Conservation (phyloP, 2,888 invertebrate genomes). For the Theodoxus fluviatilis region DNA sequence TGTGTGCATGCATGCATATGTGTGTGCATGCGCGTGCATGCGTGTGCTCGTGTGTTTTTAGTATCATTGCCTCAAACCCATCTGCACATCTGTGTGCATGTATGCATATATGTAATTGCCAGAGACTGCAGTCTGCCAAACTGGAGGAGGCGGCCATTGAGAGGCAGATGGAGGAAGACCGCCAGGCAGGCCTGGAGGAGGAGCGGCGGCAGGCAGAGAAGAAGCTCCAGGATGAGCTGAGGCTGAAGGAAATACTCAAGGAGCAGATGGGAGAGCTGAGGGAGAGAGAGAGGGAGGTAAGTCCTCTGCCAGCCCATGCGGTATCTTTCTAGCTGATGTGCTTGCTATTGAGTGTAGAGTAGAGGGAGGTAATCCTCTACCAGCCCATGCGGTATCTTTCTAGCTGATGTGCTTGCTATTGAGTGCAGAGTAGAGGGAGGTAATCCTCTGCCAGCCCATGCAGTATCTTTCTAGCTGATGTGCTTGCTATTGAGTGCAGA, state of each 20-base stretch:
- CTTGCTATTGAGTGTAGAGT: background rate
- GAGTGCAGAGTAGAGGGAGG: no score
- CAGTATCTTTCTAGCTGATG: no score
- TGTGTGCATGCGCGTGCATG: no score
- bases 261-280: constrained; percentile 60
- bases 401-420: no score
- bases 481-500: background rate
- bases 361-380: background rate
- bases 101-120: no score
- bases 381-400: no score
- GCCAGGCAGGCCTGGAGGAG: constrained; percentile 41
- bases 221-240: constrained; percentile 45
- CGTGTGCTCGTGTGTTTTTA: no score
- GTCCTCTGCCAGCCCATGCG: constrained; percentile 1
- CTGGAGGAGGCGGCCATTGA: constrained; percentile 24
- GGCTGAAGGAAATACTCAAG: constrained; percentile 48
- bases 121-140: constrained; percentile 45
- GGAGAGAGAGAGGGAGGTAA: constrained; percentile 58
- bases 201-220: constrained; percentile 48
- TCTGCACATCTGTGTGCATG: no score
- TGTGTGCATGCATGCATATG: no score
- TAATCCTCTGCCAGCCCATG: no score
- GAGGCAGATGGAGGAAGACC: constrained; percentile 46
- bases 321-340: no score
- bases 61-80: no score